phyloP scores from a whole-genome alignment of 2,888 invertebrate species.

The Empis stercorea region DNA sequence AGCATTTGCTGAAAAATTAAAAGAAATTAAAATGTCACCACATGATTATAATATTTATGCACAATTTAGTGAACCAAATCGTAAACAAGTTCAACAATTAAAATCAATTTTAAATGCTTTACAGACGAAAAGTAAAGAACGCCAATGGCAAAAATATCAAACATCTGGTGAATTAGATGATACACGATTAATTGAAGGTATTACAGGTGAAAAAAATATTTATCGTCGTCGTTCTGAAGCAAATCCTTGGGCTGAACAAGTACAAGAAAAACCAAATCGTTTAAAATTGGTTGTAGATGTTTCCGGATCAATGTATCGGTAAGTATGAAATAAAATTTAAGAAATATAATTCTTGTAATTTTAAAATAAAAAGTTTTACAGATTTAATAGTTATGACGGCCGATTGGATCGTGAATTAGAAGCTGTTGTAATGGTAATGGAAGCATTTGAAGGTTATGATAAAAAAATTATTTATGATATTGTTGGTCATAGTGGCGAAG shows the following conservation, averaged over 20 bases:
- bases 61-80: slow-evolving; percentile 63
- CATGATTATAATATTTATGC: slow-evolving; percentile 82
- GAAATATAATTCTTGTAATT: slow-evolving; percentile 3
- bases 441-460: slow-evolving; percentile 80
- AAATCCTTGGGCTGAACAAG: slow-evolving; percentile 77
- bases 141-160: slow-evolving; percentile 89
- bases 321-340: slow-evolving; percentile 9
- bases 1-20: slow-evolving; percentile 72
- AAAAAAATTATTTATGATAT: slow-evolving; percentile 85
- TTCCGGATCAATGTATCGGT: slow-evolving; percentile 93
- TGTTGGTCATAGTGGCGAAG: slow-evolving; percentile 88
- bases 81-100: slow-evolving; percentile 61
- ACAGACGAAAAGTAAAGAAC: slow-evolving; percentile 86
- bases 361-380: slow-evolving; percentile 21
- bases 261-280: slow-evolving; percentile 78
- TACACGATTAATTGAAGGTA: slow-evolving; percentile 83
- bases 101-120: slow-evolving; percentile 73
- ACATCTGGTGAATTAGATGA: slow-evolving; percentile 93
- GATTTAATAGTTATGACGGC: slow-evolving; percentile 91
- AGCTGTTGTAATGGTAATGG: slow-evolving; percentile 78
- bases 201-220: slow-evolving; percentile 85
- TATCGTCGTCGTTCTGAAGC: slow-evolving; percentile 74
- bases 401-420: slow-evolving; percentile 84
- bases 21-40: slow-evolving; percentile 89
- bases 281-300: slow-evolving; percentile 81